phyloP scores from a whole-genome alignment of 2,888 invertebrate species.

The Euzophera pinguis region DNA sequence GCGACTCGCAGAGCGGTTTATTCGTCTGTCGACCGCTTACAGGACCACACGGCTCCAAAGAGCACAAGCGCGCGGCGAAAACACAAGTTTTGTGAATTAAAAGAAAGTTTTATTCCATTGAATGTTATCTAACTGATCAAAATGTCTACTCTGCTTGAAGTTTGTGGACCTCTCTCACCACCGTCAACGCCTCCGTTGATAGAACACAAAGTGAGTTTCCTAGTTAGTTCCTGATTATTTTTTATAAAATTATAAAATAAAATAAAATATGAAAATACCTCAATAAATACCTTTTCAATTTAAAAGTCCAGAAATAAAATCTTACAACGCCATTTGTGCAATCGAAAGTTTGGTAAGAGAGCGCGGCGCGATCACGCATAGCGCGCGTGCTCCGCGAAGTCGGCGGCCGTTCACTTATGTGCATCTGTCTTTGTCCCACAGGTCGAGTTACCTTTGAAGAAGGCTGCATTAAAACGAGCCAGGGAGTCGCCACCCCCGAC shows the following conservation, averaged over 20 bases:
- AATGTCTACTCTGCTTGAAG: slow-evolving; percentile 70
- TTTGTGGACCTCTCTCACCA: slow-evolving; percentile 82
- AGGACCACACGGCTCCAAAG: slow-evolving; percentile 66
- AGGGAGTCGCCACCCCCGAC: slow-evolving; percentile 53
- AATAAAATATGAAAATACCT: slow-evolving; percentile 21
- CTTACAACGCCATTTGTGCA: slow-evolving; percentile 45
- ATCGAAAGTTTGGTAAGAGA: slow-evolving; percentile 58
- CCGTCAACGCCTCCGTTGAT: slow-evolving; percentile 86
- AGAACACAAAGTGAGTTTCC: slow-evolving; percentile 75
- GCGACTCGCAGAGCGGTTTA: slow-evolving; percentile 66
- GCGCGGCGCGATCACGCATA: slow-evolving; percentile 61
- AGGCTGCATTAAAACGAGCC: slow-evolving; percentile 59
- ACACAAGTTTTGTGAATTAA: slow-evolving; percentile 71
- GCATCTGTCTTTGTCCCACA: slow-evolving; percentile 64
- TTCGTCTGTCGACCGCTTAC: slow-evolving; percentile 70
- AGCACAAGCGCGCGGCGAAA: slow-evolving; percentile 44
- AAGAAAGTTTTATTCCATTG: slow-evolving; percentile 62
- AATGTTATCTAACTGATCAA: slow-evolving; percentile 53
- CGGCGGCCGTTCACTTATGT: slow-evolving; percentile 68
- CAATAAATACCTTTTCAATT: slow-evolving; percentile 11
- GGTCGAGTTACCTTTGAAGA: slow-evolving; percentile 67
- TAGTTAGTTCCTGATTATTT: slow-evolving; percentile 26
- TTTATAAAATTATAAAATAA: slow-evolving; percentile 17
- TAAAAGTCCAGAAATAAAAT: slow-evolving; percentile 15
- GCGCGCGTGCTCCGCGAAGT: slow-evolving; percentile 55